phyloP scores from a whole-genome alignment of 2,113 vertebrate genomes.

The Hucho hucho region DNA sequence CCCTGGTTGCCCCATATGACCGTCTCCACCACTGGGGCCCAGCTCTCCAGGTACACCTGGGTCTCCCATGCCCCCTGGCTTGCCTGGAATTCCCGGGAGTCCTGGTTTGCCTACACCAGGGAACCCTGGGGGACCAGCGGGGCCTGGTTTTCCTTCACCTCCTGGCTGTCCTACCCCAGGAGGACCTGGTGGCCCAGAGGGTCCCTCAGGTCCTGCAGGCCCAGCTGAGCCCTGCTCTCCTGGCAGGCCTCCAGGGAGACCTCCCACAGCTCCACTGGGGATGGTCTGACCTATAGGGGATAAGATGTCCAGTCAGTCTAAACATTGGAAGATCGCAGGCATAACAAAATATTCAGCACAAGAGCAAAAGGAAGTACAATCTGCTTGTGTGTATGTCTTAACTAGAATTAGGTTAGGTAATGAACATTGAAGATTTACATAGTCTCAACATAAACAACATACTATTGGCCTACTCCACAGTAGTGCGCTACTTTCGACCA shows the following conservation, averaged over 20 bases:
- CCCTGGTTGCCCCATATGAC: conserved; percentile 84
- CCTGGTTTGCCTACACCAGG: conserved; percentile 87
- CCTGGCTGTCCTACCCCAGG: conserved; percentile 83
- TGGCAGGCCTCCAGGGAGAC: conserved; percentile 82
- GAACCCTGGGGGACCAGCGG: conserved; percentile 80
- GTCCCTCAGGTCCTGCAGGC: conserved; percentile 77
- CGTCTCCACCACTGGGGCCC: conserved; percentile 83
- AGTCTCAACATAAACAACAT: too few relatives aligned
- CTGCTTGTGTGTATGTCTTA: conserved; percentile 55
- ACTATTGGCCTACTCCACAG: too few relatives aligned
- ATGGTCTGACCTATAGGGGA: conserved; percentile 75
- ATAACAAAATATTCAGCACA: too few relatives aligned
- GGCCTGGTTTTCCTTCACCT: conserved; percentile 51
- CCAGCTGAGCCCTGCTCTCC: conserved; percentile 80
- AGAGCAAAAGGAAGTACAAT: too few relatives aligned
- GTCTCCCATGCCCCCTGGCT: conserved; percentile 86
- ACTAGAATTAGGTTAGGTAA: too few relatives aligned
- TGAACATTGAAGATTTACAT: too few relatives aligned
- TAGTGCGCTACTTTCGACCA: too few relatives aligned
- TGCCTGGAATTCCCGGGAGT: conserved; percentile 85
- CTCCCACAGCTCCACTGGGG: conserved; percentile 85
- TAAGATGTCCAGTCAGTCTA: conserved; percentile 13
- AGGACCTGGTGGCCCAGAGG: conserved; percentile 81
- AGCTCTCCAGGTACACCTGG: conserved; percentile 86
- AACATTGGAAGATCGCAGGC: neutral